Conservation (phyloP, 2,113 vertebrate species). For the Gallinago jamesoni region DNA sequence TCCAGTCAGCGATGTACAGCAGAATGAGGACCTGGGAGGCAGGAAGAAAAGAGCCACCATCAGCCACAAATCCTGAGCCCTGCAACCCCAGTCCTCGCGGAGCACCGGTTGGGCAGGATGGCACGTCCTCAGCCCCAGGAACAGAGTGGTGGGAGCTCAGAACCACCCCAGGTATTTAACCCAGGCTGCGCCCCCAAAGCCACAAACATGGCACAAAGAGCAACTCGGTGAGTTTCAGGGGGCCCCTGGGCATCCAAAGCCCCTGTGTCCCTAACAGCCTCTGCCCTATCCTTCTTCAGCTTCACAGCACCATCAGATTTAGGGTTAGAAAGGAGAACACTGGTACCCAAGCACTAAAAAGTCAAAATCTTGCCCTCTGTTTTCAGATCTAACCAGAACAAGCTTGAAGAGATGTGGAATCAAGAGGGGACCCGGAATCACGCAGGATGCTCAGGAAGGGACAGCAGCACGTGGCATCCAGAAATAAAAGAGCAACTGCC, state of each 20-base stretch:
- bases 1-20: conserved; percentile 98
- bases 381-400: background rate
- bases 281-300: background rate
- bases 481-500: background rate
- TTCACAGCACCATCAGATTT: background rate
- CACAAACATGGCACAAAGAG: background rate
- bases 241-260: background rate
- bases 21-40: conserved; percentile 89
- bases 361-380: background rate
- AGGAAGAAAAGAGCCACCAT: background rate
- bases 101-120: background rate
- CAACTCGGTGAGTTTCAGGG: accelerated
- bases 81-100: accelerated
- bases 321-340: background rate
- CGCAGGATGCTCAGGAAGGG: background rate
- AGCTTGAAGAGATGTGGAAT: background rate
- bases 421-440: background rate
- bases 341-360: background rate
- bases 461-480: background rate
- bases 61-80: background rate
- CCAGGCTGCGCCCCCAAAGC: background rate
- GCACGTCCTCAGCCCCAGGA: accelerated
- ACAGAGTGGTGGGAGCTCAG: background rate
- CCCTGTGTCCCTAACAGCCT: background rate
- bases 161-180: background rate